These are phyloP conservation scores for Spea multiplicata DNA, from an alignment of 2,113 vertebrate genomes.

Conservation along the genomic window DNA sequence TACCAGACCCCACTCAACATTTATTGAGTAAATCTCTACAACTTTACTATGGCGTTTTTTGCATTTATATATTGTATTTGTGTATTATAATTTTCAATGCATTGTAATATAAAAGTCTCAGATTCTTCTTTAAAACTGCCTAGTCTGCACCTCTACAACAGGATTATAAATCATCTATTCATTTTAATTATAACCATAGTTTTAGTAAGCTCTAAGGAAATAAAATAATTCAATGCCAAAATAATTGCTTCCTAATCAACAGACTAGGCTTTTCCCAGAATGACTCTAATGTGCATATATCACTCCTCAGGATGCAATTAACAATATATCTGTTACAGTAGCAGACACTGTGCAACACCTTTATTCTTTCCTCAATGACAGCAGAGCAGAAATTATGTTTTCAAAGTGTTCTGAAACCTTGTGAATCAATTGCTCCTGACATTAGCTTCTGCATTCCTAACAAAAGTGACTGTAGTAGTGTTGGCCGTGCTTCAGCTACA, in stretches of 20 bases:
- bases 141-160: not conserved
- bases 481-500: not conserved
- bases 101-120: too few species aligned
- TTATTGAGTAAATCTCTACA: too few species aligned
- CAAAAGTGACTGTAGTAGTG: not conserved
- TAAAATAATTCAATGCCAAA: constrained; percentile 34
- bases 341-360: constrained; percentile 1
- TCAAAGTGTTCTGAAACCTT: constrained; percentile 4
- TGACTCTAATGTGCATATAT: constrained; percentile 20
- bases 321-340: constrained; percentile 22
- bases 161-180: constrained; percentile 9
- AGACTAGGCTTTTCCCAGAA: constrained; percentile 23
- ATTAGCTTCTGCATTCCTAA: not conserved
- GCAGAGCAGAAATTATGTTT: constrained; percentile 9
- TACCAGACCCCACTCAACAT: too few species aligned
- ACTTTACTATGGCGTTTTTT: too few species aligned
- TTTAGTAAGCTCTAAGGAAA: constrained; percentile 22
- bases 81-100: too few species aligned
- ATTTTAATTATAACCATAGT: constrained; percentile 29
- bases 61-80: too few species aligned
- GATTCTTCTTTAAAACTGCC: not conserved
- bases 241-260: constrained; percentile 44
- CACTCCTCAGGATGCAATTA: constrained; percentile 28
- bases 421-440: not conserved
- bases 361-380: constrained; percentile 10